Conservation (phyloP, 2,113 vertebrate species). For the Agelaius phoeniceus region DNA sequence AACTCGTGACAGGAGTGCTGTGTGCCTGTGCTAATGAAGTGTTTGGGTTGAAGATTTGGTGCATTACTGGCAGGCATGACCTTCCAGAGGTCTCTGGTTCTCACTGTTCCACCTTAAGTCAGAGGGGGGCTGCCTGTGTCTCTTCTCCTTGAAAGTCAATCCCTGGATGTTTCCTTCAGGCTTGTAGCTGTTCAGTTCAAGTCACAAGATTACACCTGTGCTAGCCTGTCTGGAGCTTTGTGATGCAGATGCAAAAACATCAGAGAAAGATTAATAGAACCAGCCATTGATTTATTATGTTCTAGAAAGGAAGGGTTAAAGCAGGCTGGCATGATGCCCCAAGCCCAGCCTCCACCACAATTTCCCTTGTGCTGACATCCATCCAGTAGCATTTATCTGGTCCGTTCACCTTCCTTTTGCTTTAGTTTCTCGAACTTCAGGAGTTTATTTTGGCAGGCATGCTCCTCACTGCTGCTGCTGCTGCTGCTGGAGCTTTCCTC, state of each 20-base stretch:
- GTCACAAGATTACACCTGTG: conserved; percentile 19
- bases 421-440: background rate
- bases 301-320: conserved; percentile 2
- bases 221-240: conserved; percentile 34
- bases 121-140: background rate
- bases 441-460: conserved; percentile 35
- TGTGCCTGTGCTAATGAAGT: background rate
- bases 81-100: background rate
- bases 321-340: background rate
- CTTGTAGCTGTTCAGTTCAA: background rate
- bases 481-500: conserved; percentile 55
- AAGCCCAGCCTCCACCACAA: fast-evolving
- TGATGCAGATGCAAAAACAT: conserved; percentile 33
- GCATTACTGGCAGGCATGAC: background rate
- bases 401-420: background rate
- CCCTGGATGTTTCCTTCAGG: background rate
- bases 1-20: background rate
- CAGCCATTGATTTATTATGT: conserved; percentile 36
- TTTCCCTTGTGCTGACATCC: background rate
- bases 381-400: conserved; percentile 7
- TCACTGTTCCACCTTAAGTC: conserved; percentile 23
- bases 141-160: conserved; percentile 15
- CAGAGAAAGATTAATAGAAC: conserved; percentile 24
- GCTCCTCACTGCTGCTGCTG: conserved; percentile 47
- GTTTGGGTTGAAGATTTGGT: background rate